Base-by-base conservation (phyloP, 2,888 invertebrate species). In the Drosophila merina region DNA sequence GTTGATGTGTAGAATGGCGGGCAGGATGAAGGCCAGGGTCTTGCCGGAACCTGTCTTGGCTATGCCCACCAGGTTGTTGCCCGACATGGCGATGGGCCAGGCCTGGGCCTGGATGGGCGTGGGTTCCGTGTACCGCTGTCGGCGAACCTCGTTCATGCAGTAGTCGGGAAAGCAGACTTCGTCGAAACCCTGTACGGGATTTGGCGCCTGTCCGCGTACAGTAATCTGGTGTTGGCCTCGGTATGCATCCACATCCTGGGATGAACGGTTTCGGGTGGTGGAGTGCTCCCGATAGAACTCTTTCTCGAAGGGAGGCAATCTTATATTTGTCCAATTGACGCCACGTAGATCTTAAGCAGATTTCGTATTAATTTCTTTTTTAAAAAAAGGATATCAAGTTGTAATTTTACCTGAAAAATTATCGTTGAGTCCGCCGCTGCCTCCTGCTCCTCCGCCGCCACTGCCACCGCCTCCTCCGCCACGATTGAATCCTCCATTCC, bases 31-130 rank as follows among this genome's bases (percentile, higher is more conserved):
- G 80, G 95, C 95, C 14, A 96, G 92, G 3, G 96, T 96, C 88
- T 96, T 96, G 51, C 96, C 96, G n/a, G 95, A 95, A 7, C 96
- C 96, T 36, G 96, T 96, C 91, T 96, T 96, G 8, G 97, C 97
- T 86, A 97, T 96, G 14, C 97, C 97, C 64, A 97, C 96, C 90
- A 97, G 93, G 89, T 97, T 96, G 64, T 94, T 92, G 4, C 97
- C 97, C 75, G 95, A 95, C 93, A 97, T 94, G 6, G 96, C 95
- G 81, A 97, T 95, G 1, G 97, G 97, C 97, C 96, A 97, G 3
- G 96, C 95, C 88, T 96, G 96, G 3, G 96, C 94, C 92, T 97
- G 97, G 84, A 97, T 97, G 0, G 96, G 94, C 1, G 97, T 97
- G 0, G 97, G 97, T 51, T 94, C 94, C 30, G 93, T 93, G 87